These are phyloP conservation scores for Drosophila rubida DNA, from an alignment of 2,888 invertebrate species.

Conservation along the genomic window DNA sequence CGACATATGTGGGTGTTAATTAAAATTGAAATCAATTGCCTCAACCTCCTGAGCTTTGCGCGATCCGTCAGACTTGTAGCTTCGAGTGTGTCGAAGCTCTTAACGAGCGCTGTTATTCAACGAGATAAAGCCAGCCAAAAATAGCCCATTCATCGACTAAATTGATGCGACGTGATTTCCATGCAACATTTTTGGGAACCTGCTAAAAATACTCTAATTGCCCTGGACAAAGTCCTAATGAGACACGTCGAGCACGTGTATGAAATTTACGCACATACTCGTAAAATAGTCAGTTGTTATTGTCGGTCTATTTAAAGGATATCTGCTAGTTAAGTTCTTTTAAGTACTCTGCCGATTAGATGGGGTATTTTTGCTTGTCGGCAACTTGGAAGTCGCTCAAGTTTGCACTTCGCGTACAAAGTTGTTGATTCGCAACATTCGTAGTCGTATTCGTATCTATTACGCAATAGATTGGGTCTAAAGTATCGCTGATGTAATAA, in stretches of 20 bases:
- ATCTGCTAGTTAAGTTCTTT: not conserved
- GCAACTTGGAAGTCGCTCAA: not conserved
- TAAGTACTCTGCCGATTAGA: not conserved
- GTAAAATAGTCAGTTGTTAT: not conserved
- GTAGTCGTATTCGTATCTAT: constrained; percentile 4
- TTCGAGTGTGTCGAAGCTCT: constrained; percentile 4
- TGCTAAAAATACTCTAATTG: constrained; percentile 65
- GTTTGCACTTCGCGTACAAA: constrained; percentile 3
- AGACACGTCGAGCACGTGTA: not conserved
- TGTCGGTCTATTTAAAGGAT: not conserved
- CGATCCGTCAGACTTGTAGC: not conserved
- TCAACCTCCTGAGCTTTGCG: constrained; percentile 10
- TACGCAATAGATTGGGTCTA: constrained; percentile 47
- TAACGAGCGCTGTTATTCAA: constrained; percentile 18
- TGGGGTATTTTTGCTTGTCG: not conserved
- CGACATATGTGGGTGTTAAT: constrained; percentile 66
- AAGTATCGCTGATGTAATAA: constrained; percentile 49
- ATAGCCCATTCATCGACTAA: constrained; percentile 23
- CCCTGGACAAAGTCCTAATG: constrained; percentile 13
- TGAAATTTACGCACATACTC: no score
- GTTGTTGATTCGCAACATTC: not conserved
- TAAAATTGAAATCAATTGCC: constrained; percentile 72
- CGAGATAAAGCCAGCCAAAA: constrained; percentile 30
- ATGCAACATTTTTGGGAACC: constrained; percentile 4
- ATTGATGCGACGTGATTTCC: constrained; percentile 39